These are phyloP conservation scores for Horisme vitalbata DNA, from an alignment of 2,888 invertebrate species.

Conservation along the genomic window DNA sequence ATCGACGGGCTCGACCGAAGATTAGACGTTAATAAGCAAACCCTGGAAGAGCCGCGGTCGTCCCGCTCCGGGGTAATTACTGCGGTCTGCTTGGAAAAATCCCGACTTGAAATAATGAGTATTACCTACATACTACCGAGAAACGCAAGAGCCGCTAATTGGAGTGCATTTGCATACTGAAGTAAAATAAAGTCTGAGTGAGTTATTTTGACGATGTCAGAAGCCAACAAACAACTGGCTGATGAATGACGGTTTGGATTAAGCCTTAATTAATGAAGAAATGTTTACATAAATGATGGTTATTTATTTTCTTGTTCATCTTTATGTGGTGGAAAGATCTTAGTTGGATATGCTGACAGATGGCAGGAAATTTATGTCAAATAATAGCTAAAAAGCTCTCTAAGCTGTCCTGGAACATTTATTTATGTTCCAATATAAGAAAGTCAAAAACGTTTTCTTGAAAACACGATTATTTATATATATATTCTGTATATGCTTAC, in stretches of 20 bases:
- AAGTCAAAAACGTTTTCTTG: too few relatives aligned
- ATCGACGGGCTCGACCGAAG: conserved; percentile 68
- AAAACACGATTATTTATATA: too few relatives aligned
- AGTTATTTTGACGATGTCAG: conserved; percentile 71
- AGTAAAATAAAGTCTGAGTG: conserved; percentile 69
- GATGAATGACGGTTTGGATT: conserved; percentile 34
- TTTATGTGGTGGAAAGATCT: conserved; percentile 1
- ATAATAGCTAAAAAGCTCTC: neutral
- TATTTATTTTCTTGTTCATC: conserved; percentile 15
- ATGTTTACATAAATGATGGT: conserved; percentile 14
- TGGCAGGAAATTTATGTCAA: neutral
- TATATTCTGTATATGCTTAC: too few relatives aligned
- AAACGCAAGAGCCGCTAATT: conserved; percentile 75
- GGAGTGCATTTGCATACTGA: conserved; percentile 78
- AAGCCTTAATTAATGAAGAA: conserved; percentile 23
- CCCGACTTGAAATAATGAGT: conserved; percentile 74
- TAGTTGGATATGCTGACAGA: neutral
- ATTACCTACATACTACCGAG: conserved; percentile 67
- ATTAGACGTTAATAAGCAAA: conserved; percentile 79
- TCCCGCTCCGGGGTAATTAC: conserved; percentile 74
- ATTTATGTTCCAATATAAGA: too few relatives aligned
- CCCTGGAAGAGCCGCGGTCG: conserved; percentile 66
- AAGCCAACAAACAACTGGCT: conserved; percentile 52
- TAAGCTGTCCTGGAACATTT: too few relatives aligned
- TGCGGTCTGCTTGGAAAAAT: conserved; percentile 62